Conservation (phyloP, 2,888 invertebrate genomes). For the Notodonta ziczac region DNA sequence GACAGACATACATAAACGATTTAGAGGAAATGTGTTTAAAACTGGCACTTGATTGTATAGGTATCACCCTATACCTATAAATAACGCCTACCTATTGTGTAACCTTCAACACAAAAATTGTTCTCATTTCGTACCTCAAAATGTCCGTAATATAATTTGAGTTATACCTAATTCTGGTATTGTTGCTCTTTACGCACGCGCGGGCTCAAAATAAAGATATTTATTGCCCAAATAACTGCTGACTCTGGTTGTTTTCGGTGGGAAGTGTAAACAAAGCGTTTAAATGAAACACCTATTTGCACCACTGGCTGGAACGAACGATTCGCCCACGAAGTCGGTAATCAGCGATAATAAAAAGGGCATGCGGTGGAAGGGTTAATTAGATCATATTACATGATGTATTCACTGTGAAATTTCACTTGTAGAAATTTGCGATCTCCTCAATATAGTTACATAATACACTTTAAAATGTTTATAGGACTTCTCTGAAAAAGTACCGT, state of each 20-base stretch:
- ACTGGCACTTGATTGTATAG: not conserved
- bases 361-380: not conserved
- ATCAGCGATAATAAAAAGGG: constrained; percentile 28
- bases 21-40: not conserved
- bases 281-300: constrained; percentile 31
- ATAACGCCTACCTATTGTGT: not conserved
- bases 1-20: too few relatives aligned
- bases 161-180: constrained; percentile 35
- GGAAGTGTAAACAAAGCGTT: constrained; percentile 30
- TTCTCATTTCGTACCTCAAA: not conserved
- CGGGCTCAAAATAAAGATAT: constrained; percentile 34
- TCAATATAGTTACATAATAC: too few relatives aligned
- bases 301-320: constrained; percentile 28
- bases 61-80: too few relatives aligned
- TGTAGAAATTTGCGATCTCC: too few relatives aligned
- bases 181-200: constrained; percentile 37
- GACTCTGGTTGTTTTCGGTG: constrained; percentile 28
- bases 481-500: too few relatives aligned
- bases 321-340: constrained; percentile 30
- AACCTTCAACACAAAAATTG: not conserved
- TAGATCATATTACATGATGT: not conserved
- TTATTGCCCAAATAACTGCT: constrained; percentile 35
- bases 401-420: not conserved
- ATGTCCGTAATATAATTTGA: constrained; percentile 28
- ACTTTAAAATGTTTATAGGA: too few relatives aligned